phyloP scores from a whole-genome alignment of 2,888 invertebrate species.

The Drosophila mercatorum region DNA sequence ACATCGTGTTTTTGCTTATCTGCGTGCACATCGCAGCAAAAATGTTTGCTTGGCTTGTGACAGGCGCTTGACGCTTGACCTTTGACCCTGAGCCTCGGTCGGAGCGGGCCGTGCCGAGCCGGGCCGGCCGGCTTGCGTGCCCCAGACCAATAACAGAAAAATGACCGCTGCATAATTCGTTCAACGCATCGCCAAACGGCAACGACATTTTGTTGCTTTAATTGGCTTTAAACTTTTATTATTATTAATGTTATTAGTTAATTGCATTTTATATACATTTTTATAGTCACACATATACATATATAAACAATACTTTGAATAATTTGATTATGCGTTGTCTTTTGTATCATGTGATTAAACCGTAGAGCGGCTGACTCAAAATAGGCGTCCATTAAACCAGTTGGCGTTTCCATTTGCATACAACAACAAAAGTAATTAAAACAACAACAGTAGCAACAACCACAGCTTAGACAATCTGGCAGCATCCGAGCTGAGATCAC shows the following conservation, averaged over 20 bases:
- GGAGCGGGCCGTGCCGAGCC: background rate
- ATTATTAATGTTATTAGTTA: conserved; percentile 39
- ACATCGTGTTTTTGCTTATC: conserved; percentile 39
- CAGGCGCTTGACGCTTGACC: conserved; percentile 54
- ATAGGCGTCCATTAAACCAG: conserved; percentile 58
- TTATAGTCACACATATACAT: background rate
- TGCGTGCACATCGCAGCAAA: conserved; percentile 27
- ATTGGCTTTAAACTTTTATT: conserved; percentile 26
- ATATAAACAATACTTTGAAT: conserved; percentile 6
- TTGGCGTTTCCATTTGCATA: conserved; percentile 47
- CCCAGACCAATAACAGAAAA: conserved; percentile 40
- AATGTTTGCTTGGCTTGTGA: conserved; percentile 33
- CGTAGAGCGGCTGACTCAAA: conserved; percentile 22
- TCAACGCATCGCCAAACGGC: conserved; percentile 23
- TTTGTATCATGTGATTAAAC: conserved; percentile 67
- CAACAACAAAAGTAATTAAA: conserved; percentile 11
- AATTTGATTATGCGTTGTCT: conserved; percentile 11
- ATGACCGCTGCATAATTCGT: conserved; percentile 36
- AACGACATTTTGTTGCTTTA: conserved; percentile 21
- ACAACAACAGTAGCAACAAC: conserved; percentile 2
- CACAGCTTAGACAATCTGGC: conserved; percentile 22
- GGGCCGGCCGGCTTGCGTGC: conserved; percentile 54
- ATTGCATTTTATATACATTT: conserved; percentile 44
- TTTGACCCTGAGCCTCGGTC: conserved; percentile 56
- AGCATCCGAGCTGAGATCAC: conserved; percentile 57